phyloP scores from a whole-genome alignment of 2,113 vertebrate species.

The Tetrao urogallus region DNA sequence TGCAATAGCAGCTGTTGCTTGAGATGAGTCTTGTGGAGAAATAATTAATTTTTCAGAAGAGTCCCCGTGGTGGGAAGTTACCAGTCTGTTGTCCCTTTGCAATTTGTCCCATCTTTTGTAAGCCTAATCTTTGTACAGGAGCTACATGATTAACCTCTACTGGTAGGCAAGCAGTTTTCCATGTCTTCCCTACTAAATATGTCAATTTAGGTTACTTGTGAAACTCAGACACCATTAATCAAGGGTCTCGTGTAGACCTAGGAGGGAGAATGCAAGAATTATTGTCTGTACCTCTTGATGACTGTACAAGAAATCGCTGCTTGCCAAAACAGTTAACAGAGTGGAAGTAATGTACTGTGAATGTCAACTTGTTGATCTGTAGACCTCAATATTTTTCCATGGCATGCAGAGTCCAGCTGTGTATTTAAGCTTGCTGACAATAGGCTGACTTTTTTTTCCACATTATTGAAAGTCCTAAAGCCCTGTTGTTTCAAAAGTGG shows the following conservation, averaged over 20 bases:
- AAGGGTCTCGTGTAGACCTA: neutral
- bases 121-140: neutral
- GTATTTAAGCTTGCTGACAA: neutral
- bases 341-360: slow-evolving; percentile 4
- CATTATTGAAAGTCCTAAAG: neutral
- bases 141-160: neutral
- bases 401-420: neutral
- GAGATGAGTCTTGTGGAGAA: neutral
- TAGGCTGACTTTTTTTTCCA: neutral
- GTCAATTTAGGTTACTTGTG: neutral
- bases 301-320: neutral
- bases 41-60: neutral
- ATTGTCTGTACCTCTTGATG: neutral
- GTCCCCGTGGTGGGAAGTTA: neutral
- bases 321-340: neutral
- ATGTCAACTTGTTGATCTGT: neutral
- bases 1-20: neutral
- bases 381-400: neutral
- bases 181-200: neutral
- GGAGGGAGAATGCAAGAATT: neutral
- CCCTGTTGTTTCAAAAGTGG: no score
- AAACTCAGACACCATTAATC: neutral
- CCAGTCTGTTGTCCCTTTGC: neutral
- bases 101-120: neutral
- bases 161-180: neutral